phyloP scores from a whole-genome alignment of 53 echinoderm and acorn worm species.

The Echinarachnius parma region DNA sequence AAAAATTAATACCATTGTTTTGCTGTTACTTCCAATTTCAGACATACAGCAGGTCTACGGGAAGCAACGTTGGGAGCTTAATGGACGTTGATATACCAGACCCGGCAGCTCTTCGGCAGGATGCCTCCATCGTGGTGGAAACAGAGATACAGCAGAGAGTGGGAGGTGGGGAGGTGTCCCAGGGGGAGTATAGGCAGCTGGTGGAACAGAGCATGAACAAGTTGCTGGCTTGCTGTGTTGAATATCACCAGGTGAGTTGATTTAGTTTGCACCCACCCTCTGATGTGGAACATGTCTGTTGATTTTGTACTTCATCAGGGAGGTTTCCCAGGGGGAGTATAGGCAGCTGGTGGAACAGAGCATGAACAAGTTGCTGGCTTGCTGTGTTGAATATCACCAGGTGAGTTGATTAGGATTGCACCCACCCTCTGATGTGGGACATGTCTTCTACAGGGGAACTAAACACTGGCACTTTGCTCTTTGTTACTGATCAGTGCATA shows the following conservation, averaged over 20 bases:
- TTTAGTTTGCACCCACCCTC: not conserved
- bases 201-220: conserved; percentile 81
- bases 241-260: conserved; percentile 84
- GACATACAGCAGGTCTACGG: conserved; percentile 73
- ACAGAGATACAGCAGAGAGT: conserved; percentile 83
- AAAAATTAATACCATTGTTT: not conserved
- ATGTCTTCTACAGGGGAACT: too few species aligned
- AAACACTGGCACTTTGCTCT: too few species aligned
- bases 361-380: conserved; percentile 79
- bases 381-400: conserved; percentile 91
- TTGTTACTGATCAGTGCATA: too few species aligned
- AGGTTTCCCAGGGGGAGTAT: conserved; percentile 86
- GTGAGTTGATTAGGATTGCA: conserved; percentile 44
- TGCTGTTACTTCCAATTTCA: conserved; percentile 20
- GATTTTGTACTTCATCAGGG: too few species aligned
- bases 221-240: conserved; percentile 84
- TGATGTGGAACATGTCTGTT: not conserved
- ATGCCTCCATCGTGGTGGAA: conserved; percentile 77
- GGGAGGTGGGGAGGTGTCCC: conserved; percentile 77
- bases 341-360: conserved; percentile 77
- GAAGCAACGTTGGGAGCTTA: conserved; percentile 22
- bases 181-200: conserved; percentile 84
- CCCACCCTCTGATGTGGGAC: not conserved
- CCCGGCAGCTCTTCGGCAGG: conserved; percentile 52
- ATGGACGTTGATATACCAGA: conserved; percentile 43